Base-by-base conservation (phyloP, 2,888 invertebrate species). In the Helobdella robusta region DNA sequence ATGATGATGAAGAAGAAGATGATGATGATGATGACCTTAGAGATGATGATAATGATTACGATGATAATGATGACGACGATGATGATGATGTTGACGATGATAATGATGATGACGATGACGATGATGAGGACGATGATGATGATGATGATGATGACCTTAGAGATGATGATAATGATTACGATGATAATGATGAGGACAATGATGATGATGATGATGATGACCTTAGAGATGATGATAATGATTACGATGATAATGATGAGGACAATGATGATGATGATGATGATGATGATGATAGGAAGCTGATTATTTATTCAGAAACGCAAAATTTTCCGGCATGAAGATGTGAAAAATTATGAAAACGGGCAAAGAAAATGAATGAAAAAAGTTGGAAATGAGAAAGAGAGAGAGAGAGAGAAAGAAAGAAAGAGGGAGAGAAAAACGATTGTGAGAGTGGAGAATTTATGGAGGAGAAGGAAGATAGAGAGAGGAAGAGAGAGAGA, bases 51-150 rank as follows among this genome's bases (percentile, higher is more conserved):
- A 28, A 58, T 64, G 44, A 40, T 20, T 23, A 58, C 28, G 54
- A 5, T 4, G 48, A 35, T 34, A 54, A 54, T 25, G 23, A 5
- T 52, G 34, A 50, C 18, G 63, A 32, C 15, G 50, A 52, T n/a
- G 46, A 46, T 50, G 63, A 63, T 23, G 63, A 52, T 2, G 48
- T 35, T 25, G 23, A 32, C 18, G 48, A 50, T 28, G 28, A 30
- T 56, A 32, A 56, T 56, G 56, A 28, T 25, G 15, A 2, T 25
- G 20, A 2, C 2, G 15, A 28, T 30, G 30, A 56, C 32, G 56
- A 56, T 58, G 36, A 64, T 23, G 32, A 62, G 18, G 58, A 59
- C 23, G 59, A 64, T 25, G 34, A 62, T 58, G 64, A 30, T 58
- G 64, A 34, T 58, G 64, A 62, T 58, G 60, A 64, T 58, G 60